Conservation (phyloP, 2,797 vertebrate genomes). For the Pempheris klunzingeri region DNA sequence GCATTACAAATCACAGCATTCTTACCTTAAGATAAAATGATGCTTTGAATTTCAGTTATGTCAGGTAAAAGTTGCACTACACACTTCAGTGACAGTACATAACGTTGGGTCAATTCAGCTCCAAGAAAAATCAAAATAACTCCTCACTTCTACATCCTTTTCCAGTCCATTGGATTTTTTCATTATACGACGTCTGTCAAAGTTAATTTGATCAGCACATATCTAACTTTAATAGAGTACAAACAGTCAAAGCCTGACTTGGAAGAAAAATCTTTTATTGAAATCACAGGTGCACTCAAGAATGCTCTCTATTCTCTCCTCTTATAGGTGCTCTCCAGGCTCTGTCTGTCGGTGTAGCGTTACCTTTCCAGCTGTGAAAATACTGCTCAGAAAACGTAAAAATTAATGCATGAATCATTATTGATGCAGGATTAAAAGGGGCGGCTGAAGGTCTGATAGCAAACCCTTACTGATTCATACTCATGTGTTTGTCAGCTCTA, state of each 20-base stretch:
- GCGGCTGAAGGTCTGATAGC: neutral
- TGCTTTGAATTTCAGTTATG: constrained; percentile 3
- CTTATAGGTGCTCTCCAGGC: constrained; percentile 26
- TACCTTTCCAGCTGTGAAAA: constrained; percentile 52
- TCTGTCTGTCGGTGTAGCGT: constrained; percentile 14
- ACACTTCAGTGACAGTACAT: neutral
- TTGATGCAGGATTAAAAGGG: constrained; percentile 1
- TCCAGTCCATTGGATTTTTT: constrained; percentile 32
- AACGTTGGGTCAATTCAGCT: neutral
- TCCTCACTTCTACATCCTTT: constrained; percentile 16
- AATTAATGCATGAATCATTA: constrained; percentile 23
- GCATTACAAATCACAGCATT: constrained; percentile 7
- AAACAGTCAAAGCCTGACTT: constrained; percentile 48
- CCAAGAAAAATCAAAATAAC: constrained; percentile 13
- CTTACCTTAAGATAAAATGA: neutral
- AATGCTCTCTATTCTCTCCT: constrained; percentile 29
- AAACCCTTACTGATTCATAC: neutral
- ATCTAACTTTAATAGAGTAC: constrained; percentile 34
- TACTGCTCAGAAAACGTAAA: neutral
- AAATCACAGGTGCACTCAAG: constrained; percentile 53
- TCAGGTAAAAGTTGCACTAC: constrained; percentile 2
- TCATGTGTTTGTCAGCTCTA: neutral
- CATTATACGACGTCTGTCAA: constrained; percentile 21
- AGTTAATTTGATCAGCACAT: constrained; percentile 31
- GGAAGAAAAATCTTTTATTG: constrained; percentile 47